Evolutionary conservation across 64 coral and sea anemone genomes (phyloP).

Genomic region (Pocillopora damicornis): DNA sequence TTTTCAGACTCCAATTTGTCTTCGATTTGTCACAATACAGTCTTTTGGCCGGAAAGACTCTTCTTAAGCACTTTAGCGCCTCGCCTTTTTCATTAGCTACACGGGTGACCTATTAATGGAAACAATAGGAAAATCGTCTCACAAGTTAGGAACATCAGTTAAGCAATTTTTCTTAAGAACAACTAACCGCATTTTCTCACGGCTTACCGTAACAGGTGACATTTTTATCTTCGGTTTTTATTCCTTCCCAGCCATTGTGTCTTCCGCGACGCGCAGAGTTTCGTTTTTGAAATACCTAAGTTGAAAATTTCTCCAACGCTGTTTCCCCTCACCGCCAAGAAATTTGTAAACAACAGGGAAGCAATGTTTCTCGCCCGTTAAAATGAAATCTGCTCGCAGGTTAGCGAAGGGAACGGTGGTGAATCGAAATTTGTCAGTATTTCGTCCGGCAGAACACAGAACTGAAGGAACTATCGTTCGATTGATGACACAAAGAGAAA

Average conservation of each 20-base stretch:
- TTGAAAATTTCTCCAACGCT: background rate
- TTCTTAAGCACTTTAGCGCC: constrained; percentile 26
- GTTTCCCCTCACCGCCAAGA: background rate
- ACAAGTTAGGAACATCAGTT: background rate
- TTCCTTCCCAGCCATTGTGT: background rate
- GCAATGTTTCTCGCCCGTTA: too few relatives aligned
- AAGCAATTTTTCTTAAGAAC: background rate
- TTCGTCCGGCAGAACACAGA: too few relatives aligned
- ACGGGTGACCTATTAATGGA: background rate
- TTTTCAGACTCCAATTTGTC: constrained; percentile 6
- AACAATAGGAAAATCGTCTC: background rate
- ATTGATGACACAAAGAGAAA: too few relatives aligned
- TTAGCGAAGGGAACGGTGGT: too few relatives aligned
- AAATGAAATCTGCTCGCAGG: too few relatives aligned
- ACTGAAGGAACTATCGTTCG: too few relatives aligned
- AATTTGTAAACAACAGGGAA: background rate
- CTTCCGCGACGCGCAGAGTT: background rate
- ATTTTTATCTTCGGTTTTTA: background rate
- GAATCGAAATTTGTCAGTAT: too few relatives aligned
- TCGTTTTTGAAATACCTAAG: background rate
- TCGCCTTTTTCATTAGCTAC: background rate
- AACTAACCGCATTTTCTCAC: background rate
- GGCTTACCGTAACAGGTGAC: background rate
- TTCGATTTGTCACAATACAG: background rate
- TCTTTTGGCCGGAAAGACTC: constrained; percentile 6